Percentiles rank a stretch among this genome's conserved stretches.
Conservation (phyloP, 2,888 invertebrate genomes). For the Gastracanthus pulcherrimus region DNA sequence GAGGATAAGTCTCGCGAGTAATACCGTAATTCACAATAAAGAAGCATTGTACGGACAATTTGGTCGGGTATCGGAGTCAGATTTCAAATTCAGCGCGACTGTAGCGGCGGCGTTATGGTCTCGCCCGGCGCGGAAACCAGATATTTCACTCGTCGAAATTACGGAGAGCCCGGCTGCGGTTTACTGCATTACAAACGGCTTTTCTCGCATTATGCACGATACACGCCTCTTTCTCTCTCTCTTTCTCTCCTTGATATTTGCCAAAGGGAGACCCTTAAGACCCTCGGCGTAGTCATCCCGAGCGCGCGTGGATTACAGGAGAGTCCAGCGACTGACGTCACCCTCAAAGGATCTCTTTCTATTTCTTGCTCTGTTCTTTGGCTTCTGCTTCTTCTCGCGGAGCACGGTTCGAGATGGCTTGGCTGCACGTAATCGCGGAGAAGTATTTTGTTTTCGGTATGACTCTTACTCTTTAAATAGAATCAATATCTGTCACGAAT, state of each 20-base stretch:
- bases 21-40: slow-evolving; percentile 6
- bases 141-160: not conserved
- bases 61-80: not conserved
- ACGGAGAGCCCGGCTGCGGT: not conserved
- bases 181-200: not conserved
- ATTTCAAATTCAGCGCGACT: slow-evolving; percentile 16
- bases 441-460: not conserved
- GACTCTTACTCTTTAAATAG: not conserved
- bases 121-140: not conserved
- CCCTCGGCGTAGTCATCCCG: too few species aligned
- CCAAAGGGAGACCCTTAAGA: too few species aligned
- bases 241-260: not conserved
- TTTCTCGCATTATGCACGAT: slow-evolving; percentile 12
- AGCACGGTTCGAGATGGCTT: not conserved
- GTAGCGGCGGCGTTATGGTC: not conserved
- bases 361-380: not conserved
- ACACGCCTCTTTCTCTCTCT: not conserved
- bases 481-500: not conserved
- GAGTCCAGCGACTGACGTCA: too few species aligned
- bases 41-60: slow-evolving; percentile 13
- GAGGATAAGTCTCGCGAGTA: not conserved
- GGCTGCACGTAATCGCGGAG: not conserved
- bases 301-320: too few species aligned
- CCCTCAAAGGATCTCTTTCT: too few species aligned
- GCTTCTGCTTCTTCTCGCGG: not conserved